phyloP scores from a whole-genome alignment of 1,140 invertebrate species.

The Medauroidea extradentata region DNA sequence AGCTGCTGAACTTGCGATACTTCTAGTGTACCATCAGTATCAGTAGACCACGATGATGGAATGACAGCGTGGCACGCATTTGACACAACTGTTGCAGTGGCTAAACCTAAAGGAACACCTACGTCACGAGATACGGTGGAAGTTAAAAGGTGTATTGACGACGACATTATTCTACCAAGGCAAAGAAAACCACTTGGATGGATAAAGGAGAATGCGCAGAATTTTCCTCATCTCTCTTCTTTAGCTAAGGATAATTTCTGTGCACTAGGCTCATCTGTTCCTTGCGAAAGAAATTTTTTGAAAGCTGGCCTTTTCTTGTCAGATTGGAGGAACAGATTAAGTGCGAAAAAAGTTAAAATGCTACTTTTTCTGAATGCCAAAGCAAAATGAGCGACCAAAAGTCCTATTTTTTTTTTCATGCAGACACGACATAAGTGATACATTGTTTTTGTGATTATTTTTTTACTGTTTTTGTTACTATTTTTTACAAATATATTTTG shows the following conservation, averaged over 20 bases:
- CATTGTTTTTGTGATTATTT: no score
- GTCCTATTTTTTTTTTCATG: no score
- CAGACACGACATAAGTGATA: no score
- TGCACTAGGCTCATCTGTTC: constrained; percentile 9
- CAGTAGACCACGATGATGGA: background rate
- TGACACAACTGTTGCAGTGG: background rate
- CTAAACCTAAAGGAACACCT: background rate
- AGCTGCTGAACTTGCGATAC: background rate
- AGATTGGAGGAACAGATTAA: background rate
- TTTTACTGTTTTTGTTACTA: no score
- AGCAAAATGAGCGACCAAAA: background rate
- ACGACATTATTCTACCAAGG: constrained; percentile 6
- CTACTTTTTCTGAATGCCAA: background rate
- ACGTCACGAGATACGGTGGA: background rate
- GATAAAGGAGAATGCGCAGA: constrained; percentile 5
- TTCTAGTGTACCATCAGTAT: no score
- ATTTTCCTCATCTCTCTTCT: constrained; percentile 4
- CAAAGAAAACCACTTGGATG: constrained; percentile 5
- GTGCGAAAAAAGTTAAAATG: background rate
- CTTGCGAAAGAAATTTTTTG: constrained; percentile 12
- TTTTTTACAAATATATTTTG: no score
- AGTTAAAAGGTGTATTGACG: background rate
- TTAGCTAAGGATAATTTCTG: constrained; percentile 3
- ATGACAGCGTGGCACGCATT: background rate
- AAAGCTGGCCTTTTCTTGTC: constrained; percentile 7